Percentiles rank a stretch among this genome's conserved stretches.
Evolutionary conservation across 2,797 vertebrate species (phyloP).

Genomic region (Mus caroli): DNA sequence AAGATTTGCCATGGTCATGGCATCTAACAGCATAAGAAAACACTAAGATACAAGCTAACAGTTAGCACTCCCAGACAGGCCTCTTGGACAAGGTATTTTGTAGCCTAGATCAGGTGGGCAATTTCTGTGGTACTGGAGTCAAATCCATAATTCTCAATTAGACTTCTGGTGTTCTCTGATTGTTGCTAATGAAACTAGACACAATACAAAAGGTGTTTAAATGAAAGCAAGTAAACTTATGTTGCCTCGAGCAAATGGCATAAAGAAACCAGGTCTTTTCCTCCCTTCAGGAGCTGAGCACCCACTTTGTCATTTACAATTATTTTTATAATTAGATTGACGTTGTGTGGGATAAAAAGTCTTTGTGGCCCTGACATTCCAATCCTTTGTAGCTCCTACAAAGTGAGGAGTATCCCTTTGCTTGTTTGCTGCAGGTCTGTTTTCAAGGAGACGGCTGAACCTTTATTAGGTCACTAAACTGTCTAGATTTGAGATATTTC

Average conservation of each 20-base stretch:
- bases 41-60: background rate
- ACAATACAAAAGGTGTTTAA: slow-evolving; percentile 64
- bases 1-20: background rate
- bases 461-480: slow-evolving; percentile 69
- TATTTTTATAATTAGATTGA: slow-evolving; percentile 86
- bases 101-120: background rate
- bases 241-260: slow-evolving; percentile 73
- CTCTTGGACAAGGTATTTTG: background rate
- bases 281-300: slow-evolving; percentile 74
- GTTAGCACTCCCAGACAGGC: background rate
- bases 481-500: slow-evolving; percentile 69
- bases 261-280: slow-evolving; percentile 70
- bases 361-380: slow-evolving; percentile 77
- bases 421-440: slow-evolving; percentile 64
- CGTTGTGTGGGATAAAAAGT: slow-evolving; percentile 76
- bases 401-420: slow-evolving; percentile 59
- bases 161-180: slow-evolving; percentile 15
- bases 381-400: slow-evolving; percentile 62
- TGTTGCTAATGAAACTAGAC: slow-evolving; percentile 67
- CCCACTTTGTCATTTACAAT: slow-evolving; percentile 70
- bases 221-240: slow-evolving; percentile 56
- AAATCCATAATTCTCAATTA: background rate
- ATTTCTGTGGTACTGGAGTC: background rate
- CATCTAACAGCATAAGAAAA: background rate
- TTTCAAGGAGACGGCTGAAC: slow-evolving; percentile 72